A percentile compares a stretch with the other conserved stretches of the same genome.
phyloP scores from a whole-genome alignment of 2,113 vertebrate species.

The Alectura lathami region DNA sequence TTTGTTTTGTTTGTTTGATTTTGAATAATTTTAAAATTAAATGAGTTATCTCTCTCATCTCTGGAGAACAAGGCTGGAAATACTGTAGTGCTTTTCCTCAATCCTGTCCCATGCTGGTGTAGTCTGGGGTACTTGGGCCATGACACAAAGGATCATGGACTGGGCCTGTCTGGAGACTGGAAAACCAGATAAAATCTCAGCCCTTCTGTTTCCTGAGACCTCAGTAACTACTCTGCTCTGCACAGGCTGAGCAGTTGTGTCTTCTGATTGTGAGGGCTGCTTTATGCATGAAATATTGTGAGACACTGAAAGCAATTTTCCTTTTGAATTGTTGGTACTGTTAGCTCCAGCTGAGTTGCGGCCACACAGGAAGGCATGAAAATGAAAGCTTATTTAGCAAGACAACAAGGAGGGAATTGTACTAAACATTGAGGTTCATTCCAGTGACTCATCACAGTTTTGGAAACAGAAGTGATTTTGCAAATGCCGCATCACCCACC shows the following conservation, averaged over 20 bases:
- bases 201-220: not conserved
- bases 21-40: not conserved
- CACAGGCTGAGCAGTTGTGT: not conserved
- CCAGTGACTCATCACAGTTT: accelerated
- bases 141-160: not conserved
- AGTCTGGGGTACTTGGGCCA: not conserved
- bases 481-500: not conserved
- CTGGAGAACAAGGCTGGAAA: not conserved
- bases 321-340: not conserved
- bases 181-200: not conserved
- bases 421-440: not conserved
- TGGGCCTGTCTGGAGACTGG: not conserved
- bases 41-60: not conserved
- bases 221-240: not conserved
- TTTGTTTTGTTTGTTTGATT: not conserved
- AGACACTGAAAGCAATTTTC: constrained; percentile 27
- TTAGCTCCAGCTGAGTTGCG: not conserved
- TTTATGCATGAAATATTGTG: constrained; percentile 3
- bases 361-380: not conserved
- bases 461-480: not conserved
- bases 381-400: not conserved
- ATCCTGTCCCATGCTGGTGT: accelerated
- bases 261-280: not conserved
- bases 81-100: not conserved
- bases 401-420: not conserved